These are phyloP conservation scores for Alviniconcha strummeri DNA, from an alignment of 2,888 invertebrate genomes.

Conservation along the genomic window DNA sequence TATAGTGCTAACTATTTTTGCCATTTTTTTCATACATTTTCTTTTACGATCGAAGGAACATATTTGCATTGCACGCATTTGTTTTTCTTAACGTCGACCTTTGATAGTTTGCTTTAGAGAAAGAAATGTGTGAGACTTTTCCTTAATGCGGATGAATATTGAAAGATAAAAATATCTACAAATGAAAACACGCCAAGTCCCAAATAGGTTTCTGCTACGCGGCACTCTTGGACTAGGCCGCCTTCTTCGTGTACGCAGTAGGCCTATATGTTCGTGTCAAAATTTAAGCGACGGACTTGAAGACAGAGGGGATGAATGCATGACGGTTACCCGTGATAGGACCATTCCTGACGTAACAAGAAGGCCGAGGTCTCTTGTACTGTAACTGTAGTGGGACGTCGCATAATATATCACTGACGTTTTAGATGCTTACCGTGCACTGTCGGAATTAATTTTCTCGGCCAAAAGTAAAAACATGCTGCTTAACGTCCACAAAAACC, in stretches of 20 bases:
- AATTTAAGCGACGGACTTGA: background rate
- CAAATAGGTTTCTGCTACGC: constrained; percentile 10
- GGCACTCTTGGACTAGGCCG: background rate
- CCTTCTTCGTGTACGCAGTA: background rate
- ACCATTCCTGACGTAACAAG: too few relatives aligned
- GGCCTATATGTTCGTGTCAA: background rate
- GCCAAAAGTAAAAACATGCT: too few relatives aligned
- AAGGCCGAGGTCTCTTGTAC: too few relatives aligned
- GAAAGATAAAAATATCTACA: constrained; percentile 6
- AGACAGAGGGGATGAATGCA: too few relatives aligned
- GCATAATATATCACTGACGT: too few relatives aligned
- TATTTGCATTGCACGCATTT: background rate
- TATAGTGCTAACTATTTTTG: constrained; percentile 4
- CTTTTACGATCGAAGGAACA: background rate
- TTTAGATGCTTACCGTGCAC: too few relatives aligned
- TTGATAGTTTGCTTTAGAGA: background rate
- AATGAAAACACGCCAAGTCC: constrained; percentile 28
- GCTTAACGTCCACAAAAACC: too few relatives aligned
- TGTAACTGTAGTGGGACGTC: too few relatives aligned
- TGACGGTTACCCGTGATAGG: too few relatives aligned
- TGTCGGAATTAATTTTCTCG: too few relatives aligned
- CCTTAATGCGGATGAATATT: constrained; percentile 7
- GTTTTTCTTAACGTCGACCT: background rate
- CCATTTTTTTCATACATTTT: background rate
- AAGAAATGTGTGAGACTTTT: background rate